phyloP scores from a whole-genome alignment of 2,113 vertebrate species.

The Psammodynastes pulverulentus region DNA sequence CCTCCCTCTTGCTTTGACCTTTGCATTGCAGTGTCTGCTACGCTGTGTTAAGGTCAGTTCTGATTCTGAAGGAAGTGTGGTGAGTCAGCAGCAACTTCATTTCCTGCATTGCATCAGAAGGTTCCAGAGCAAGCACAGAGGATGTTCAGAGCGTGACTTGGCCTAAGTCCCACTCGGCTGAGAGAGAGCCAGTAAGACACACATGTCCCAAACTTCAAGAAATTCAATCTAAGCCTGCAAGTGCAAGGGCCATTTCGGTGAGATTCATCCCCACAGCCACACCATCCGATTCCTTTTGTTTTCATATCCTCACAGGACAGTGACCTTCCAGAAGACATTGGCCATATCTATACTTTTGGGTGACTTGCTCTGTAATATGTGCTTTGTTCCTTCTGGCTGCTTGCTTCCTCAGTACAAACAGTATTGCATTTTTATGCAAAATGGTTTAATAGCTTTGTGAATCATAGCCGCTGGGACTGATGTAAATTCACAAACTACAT shows the following conservation, averaged over 20 bases:
- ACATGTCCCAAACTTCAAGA: background rate
- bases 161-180: background rate
- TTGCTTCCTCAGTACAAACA: background rate
- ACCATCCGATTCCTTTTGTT: background rate
- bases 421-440: background rate
- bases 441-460: background rate
- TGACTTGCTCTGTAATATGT: background rate
- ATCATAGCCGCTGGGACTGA: background rate
- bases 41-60: background rate
- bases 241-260: background rate
- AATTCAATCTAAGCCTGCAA: background rate
- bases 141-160: background rate
- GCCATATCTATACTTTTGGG: background rate
- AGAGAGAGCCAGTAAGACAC: background rate
- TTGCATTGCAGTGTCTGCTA: background rate
- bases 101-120: conserved; percentile 26
- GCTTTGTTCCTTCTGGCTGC: background rate
- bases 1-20: background rate
- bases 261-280: background rate
- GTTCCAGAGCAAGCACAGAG: background rate
- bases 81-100: conserved; percentile 23
- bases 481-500: background rate
- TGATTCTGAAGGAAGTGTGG: conserved; percentile 19
- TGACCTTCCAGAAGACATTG: no score
- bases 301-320: no score